phyloP scores from a whole-genome alignment of 2,797 vertebrate genomes.

The Alectoris magna region DNA sequence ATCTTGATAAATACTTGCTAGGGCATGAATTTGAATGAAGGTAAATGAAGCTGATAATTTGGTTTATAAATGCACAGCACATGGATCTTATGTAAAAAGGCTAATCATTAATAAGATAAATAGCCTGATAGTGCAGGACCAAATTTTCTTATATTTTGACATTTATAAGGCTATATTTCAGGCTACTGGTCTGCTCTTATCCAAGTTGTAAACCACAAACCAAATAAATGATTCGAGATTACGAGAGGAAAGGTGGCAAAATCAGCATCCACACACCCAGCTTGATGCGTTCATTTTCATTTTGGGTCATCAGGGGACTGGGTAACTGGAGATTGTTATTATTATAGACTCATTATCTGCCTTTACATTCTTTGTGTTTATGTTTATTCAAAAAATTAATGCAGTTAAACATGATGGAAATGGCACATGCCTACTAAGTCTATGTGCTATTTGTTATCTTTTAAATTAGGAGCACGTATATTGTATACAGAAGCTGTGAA shows the following conservation, averaged over 20 bases:
- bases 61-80: not conserved
- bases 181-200: not conserved
- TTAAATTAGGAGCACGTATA: not conserved
- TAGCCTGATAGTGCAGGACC: not conserved
- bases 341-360: not conserved
- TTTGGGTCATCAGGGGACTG: not conserved
- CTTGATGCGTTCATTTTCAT: not conserved
- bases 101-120: conserved; percentile 5
- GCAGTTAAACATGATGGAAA: not conserved
- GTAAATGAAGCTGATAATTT: conserved; percentile 59
- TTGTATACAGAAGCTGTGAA: not conserved
- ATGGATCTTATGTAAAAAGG: conserved; percentile 18
- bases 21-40: conserved; percentile 51
- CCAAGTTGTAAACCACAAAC: not conserved
- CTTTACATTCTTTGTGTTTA: not conserved
- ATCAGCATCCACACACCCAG: not conserved
- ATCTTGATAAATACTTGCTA: conserved; percentile 50
- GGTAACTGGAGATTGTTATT: not conserved
- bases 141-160: conserved; percentile 33
- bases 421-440: not conserved
- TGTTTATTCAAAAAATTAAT: not conserved
- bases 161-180: not conserved
- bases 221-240: not conserved
- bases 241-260: conserved; percentile 13
- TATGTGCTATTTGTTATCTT: not conserved